Base-by-base conservation (phyloP, 2,888 invertebrate genomes). In the Macrostomum cliftonense region DNA sequence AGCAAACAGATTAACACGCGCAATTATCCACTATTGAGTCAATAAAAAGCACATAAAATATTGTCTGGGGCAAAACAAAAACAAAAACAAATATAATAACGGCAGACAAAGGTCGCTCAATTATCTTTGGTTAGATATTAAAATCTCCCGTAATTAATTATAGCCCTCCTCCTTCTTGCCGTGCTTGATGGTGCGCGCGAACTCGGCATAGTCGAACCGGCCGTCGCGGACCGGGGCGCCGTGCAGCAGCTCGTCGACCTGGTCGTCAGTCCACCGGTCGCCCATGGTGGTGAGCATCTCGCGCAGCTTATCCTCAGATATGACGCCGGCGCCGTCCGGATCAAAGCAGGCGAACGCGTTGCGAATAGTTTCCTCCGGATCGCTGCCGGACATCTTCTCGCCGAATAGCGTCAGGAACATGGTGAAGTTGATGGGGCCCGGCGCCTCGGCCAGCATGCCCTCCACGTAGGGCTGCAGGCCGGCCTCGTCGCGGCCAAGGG, bases 381-480 rank as follows among this genome's bases (percentile, higher is more conserved):
- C 50, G 38, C 50, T 42, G 28, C 50, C 50, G 39, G 43, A 42
- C 21, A 68, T 55, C 47, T 64, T 63, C 52, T 68, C 67, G 1
- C 68, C 68, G 49, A 68, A 68, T 39, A 68, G 53, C 1, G 68
- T 68, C 4, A 68, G 60, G 52, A 68, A 68, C 64, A 67, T 67
- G 14, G 68, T 68, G 55, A 68, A 68, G 56, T 68, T 68, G 49
- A 68, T 61, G 36, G 67, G 64, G 11, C 51, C 54, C 2, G 66
- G 66, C 1, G 67, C 65, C 52, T 64, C 63, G 28, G 52, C 56
- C 39, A 68, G 59, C 68, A 68, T 68, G 40, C 57, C 54, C 43
- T 68, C 65, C 12, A 68, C 53, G 44, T 62, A 59, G 1, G 60
- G 57, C 43, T 68, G 28, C 28, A 28, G 28, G 28, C 28, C 67